These are phyloP conservation scores for Macrotis lagotis DNA, from an alignment of 2,113 vertebrate species.

Conservation along the genomic window DNA sequence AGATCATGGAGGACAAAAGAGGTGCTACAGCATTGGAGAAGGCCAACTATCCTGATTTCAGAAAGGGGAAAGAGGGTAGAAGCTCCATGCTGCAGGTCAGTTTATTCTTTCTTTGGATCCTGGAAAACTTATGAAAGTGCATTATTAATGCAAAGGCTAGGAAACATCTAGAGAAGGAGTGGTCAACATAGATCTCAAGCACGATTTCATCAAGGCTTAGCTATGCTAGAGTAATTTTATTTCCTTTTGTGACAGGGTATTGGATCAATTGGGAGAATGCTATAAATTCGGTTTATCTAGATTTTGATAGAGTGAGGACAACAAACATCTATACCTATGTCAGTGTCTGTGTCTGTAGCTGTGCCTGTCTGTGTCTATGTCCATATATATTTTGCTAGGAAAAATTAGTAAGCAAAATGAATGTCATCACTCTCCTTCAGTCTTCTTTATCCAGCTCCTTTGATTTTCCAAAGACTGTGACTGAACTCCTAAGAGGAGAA, in stretches of 20 bases:
- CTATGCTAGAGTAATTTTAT: not conserved
- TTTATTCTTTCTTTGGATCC: not conserved
- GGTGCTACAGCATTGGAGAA: not conserved
- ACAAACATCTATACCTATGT: no score
- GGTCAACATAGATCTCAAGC: not conserved
- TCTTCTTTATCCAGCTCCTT: not conserved
- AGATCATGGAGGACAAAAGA: not conserved
- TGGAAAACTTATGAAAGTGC: not conserved
- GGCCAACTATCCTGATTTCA: not conserved
- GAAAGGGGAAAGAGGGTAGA: not conserved
- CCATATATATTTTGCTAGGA: not conserved
- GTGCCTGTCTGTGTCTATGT: not conserved
- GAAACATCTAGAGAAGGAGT: not conserved
- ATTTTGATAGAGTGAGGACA: not conserved
- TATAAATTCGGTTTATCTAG: not conserved
- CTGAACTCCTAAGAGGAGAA: not conserved
- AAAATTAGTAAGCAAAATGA: not conserved
- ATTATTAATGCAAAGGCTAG: not conserved
- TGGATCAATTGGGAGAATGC: not conserved
- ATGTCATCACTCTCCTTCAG: not conserved
- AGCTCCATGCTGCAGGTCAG: not conserved
- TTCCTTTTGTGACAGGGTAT: not conserved
- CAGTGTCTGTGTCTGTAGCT: not conserved
- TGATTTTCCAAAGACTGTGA: not conserved
- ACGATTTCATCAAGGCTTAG: not conserved